Percentiles rank a stretch among this genome's conserved stretches.
phyloP scores from a whole-genome alignment of 2,113 vertebrate species.

The Tachysurus fulvidraco region DNA sequence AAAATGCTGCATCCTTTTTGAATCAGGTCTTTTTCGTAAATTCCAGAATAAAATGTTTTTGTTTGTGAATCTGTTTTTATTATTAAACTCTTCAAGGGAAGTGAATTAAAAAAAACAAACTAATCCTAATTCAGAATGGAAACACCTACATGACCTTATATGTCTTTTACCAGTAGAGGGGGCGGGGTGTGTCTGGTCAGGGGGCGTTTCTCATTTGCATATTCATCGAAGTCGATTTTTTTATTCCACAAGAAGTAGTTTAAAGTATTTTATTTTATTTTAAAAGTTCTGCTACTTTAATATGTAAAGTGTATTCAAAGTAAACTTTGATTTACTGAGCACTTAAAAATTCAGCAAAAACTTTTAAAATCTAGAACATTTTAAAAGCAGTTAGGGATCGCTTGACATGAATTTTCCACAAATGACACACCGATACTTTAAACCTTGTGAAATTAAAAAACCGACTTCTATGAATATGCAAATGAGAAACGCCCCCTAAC shows the following conservation, averaged over 20 bases:
- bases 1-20: neutral
- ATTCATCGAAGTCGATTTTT: neutral
- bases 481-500: neutral
- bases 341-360: too few relatives aligned
- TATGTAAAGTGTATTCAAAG: too few relatives aligned
- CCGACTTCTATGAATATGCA: neutral
- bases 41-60: neutral
- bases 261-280: neutral
- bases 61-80: neutral
- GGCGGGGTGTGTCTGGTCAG: neutral
- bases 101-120: neutral
- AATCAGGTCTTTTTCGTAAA: neutral
- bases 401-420: neutral
- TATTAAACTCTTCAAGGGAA: neutral
- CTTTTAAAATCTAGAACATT: too few relatives aligned
- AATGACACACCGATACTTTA: neutral
- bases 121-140: neutral
- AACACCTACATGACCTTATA: neutral
- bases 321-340: too few relatives aligned
- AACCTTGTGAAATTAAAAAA: neutral
- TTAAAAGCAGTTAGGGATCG: neutral
- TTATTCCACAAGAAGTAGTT: neutral
- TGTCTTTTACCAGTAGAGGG: neutral
- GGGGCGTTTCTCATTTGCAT: neutral
- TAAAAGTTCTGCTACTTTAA: too few relatives aligned